phyloP scores from a whole-genome alignment of 2,888 invertebrate species.

The Sisyra terminalis region DNA sequence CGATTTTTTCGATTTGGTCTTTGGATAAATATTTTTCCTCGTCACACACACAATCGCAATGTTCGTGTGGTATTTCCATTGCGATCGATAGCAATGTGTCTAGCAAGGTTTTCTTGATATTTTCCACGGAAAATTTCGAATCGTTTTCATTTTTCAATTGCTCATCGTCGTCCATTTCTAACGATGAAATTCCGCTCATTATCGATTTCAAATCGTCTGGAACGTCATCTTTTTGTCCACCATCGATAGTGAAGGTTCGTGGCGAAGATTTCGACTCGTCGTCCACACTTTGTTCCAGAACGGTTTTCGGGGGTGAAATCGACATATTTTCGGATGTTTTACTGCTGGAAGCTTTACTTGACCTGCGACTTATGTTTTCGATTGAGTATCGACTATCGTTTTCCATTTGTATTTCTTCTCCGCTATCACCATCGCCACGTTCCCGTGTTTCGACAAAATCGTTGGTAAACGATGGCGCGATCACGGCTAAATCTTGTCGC shows the following conservation, averaged over 20 bases:
- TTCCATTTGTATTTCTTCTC: conserved; percentile 10
- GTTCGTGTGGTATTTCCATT: not conserved
- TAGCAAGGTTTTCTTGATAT: too few species aligned
- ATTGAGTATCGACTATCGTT: not conserved
- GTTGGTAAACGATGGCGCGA: not conserved
- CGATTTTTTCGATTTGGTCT: not conserved
- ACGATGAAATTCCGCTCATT: not conserved
- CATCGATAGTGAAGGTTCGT: not conserved
- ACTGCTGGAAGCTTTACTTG: too few species aligned
- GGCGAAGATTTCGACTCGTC: not conserved
- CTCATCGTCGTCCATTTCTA: conserved; percentile 1
- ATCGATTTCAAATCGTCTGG: not conserved
- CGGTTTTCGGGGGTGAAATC: not conserved
- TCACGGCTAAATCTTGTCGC: not conserved
- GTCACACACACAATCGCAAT: not conserved
- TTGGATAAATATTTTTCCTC: not conserved
- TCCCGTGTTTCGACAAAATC: conserved; percentile 9
- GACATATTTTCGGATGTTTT: not conserved
- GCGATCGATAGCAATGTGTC: too few species aligned
- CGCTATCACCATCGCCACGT: conserved; percentile 13
- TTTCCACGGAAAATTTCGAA: not conserved
- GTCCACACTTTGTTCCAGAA: not conserved
- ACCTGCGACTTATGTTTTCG: not conserved
- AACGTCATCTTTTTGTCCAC: not conserved
- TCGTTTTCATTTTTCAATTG: not conserved